phyloP scores from a whole-genome alignment of 1,140 invertebrate species.

The Lepidurus arcticus region DNA sequence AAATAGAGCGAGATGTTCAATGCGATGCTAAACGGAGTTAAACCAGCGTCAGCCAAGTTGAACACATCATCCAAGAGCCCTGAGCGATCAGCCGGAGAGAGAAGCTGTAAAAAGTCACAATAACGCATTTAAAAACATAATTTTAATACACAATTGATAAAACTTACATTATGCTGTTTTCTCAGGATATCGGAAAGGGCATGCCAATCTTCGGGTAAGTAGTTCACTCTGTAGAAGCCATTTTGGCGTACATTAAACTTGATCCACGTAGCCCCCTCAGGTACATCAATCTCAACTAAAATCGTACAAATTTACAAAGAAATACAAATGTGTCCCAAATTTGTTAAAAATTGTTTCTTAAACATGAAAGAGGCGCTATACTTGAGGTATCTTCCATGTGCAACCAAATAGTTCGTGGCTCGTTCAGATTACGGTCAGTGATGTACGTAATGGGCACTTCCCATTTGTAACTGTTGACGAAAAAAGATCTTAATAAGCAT shows the following conservation, averaged over 20 bases:
- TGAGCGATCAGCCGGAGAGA: slow-evolving; percentile 43
- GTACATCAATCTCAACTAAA: slow-evolving; percentile 44
- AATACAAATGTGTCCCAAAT: not conserved
- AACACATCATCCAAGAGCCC: slow-evolving; percentile 49
- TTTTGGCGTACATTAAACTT: slow-evolving; percentile 81
- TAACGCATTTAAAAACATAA: no score
- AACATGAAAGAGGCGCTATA: slow-evolving; percentile 44
- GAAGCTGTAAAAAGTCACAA: slow-evolving; percentile 35
- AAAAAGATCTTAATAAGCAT: not conserved
- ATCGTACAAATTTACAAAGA: not conserved
- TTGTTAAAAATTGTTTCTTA: not conserved
- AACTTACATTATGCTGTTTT: slow-evolving; percentile 49
- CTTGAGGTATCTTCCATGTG: slow-evolving; percentile 50
- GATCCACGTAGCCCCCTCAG: slow-evolving; percentile 57
- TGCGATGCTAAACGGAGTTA: slow-evolving; percentile 43
- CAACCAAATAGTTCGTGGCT: slow-evolving; percentile 53
- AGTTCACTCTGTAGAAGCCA: slow-evolving; percentile 85
- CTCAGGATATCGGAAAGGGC: slow-evolving; percentile 53
- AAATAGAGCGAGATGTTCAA: slow-evolving; percentile 47
- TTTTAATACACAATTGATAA: not conserved
- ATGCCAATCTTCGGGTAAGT: slow-evolving; percentile 61
- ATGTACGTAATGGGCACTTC: slow-evolving; percentile 73
- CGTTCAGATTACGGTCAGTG: slow-evolving; percentile 51
- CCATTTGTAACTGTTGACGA: slow-evolving; percentile 54
- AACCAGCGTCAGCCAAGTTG: slow-evolving; percentile 45